These are phyloP conservation scores for Podocnemis expansa DNA, from an alignment of 2,113 vertebrate genomes.

Conservation along the genomic window DNA sequence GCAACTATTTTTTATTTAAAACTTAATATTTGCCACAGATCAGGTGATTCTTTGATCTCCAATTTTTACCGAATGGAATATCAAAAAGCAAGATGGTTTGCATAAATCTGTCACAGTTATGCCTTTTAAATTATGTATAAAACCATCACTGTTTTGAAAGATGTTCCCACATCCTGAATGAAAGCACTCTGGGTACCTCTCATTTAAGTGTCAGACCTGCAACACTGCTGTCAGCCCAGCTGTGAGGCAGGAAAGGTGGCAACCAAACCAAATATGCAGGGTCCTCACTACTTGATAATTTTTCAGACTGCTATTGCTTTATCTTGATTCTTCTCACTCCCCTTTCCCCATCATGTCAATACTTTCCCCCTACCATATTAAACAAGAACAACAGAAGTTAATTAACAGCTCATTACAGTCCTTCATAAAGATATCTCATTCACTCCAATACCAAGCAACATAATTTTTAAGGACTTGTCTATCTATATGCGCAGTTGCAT, in stretches of 20 bases:
- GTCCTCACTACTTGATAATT: constrained; percentile 46
- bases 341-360: not conserved
- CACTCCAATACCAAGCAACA: not conserved
- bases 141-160: constrained; percentile 71
- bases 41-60: not conserved
- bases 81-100: constrained; percentile 25
- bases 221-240: constrained; percentile 48
- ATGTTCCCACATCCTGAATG: not conserved
- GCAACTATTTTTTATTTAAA: not conserved
- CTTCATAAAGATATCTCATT: not conserved
- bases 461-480: not conserved
- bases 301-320: not conserved
- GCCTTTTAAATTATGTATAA: constrained; percentile 63
- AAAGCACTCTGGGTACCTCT: constrained; percentile 45
- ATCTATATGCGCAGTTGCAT: not conserved
- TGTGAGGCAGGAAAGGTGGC: not conserved
- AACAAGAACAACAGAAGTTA: constrained; percentile 24
- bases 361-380: not conserved
- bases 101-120: constrained; percentile 60
- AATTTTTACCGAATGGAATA: not conserved
- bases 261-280: not conserved
- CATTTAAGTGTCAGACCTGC: constrained; percentile 54
- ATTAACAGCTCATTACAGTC: constrained; percentile 19
- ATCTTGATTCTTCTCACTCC: not conserved
- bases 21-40: not conserved